Evolutionary conservation across 2,888 invertebrate species (phyloP), one percentile per base, ranked within the genome.

Genomic region (Clistopyga incitator): DNA sequence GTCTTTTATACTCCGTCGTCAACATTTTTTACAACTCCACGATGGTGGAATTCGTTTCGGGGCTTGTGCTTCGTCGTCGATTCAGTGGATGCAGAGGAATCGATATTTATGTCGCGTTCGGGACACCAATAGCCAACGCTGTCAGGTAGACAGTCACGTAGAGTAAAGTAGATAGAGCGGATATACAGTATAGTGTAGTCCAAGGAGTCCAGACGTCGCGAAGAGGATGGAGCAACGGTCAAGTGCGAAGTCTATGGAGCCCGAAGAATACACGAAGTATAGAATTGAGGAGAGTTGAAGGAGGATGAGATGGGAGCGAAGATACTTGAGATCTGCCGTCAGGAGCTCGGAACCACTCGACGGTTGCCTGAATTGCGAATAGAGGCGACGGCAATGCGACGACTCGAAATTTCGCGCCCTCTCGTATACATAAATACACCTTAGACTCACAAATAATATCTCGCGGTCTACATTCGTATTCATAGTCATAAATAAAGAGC

Each of bases 211-310:
- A 72, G 59, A 80, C 42, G 71, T 65, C 54, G 11, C 20, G 67
- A 77, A n/a, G 47, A 6, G 34, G 34, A 76, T 20, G 52, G 59
- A 76, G 71, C 65, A 75, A 76, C 56, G 82, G 71, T 82, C 78
- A 78, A 82, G 78, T 75, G 75, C 71, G 75, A 65, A 74, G 82
- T 74, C 82, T 34, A 74, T 68, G 74, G 65, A 74, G 70, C 78
- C 61, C 64, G 56, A 70, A 42, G 42, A 67, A 70, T 71, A 59
- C 52, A 18, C 65, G 67, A 61, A 47, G 42, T 65, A 54, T 56
- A 52, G 65, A 76, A 76, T 52, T 50, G 75, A 67, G 56, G 38
- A 67, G 54, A 65, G n/a, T 29, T 50, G 50, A 20, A 77, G 54
- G 72, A 77, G 78, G 65, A 79, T 65, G 56, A 18, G 45, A 25